phyloP scores from a whole-genome alignment of 2,113 vertebrate genomes.

The Progne subis region DNA sequence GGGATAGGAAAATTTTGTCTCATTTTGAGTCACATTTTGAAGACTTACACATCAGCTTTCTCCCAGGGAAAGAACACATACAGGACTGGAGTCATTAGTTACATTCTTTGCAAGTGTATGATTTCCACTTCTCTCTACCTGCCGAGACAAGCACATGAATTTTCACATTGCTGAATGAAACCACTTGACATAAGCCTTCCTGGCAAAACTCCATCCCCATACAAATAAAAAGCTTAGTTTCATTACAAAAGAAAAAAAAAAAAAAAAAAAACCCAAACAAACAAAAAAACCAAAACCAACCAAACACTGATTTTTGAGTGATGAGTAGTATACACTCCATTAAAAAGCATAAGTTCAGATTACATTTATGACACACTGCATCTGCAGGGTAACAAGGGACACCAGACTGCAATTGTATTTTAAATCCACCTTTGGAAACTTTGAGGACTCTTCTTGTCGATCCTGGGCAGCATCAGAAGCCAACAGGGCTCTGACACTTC shows the following conservation, averaged over 20 bases:
- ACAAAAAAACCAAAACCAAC: too few species aligned
- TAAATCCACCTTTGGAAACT: not conserved
- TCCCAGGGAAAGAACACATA: not conserved
- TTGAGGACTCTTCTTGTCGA: not conserved
- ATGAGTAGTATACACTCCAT: not conserved
- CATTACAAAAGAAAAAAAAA: not conserved
- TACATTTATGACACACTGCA: not conserved
- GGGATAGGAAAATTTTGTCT: not conserved
- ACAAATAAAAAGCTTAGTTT: not conserved
- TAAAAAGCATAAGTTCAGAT: conserved; percentile 7
- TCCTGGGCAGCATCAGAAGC: not conserved
- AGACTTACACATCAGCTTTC: not conserved
- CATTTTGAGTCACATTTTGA: not conserved
- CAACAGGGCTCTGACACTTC: not conserved
- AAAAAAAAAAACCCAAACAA: too few species aligned
- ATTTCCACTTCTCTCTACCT: conserved; percentile 39
- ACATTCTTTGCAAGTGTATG: conserved; percentile 13
- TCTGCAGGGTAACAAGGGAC: not conserved
- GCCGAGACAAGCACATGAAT: not conserved
- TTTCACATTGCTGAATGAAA: conserved; percentile 32
- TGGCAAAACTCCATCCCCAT: conserved; percentile 36
- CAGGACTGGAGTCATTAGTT: not conserved
- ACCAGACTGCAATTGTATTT: not conserved
- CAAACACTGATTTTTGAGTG: not conserved
- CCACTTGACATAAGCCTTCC: conserved; percentile 50